Evolutionary conservation across 2,113 vertebrate species (phyloP).

Genomic region (Heterotis niloticus): DNA sequence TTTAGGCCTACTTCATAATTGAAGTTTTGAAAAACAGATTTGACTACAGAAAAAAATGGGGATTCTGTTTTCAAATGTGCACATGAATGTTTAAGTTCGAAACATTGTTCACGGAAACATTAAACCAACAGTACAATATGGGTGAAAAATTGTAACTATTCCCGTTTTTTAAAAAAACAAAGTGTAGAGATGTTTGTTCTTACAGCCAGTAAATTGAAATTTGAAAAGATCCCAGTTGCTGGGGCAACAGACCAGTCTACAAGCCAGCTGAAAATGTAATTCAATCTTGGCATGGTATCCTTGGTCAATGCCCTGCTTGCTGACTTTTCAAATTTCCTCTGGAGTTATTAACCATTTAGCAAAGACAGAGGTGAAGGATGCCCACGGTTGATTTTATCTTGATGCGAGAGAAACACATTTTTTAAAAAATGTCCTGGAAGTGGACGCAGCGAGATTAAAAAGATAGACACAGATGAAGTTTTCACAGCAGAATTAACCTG

Average conservation of each 20-base stretch:
- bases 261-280: not conserved
- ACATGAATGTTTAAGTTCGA: no score
- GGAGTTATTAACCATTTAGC: not conserved
- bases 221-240: not conserved
- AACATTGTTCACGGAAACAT: no score
- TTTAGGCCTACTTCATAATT: no score
- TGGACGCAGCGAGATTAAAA: not conserved
- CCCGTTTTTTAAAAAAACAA: no score
- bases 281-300: not conserved
- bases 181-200: not conserved
- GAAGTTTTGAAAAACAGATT: no score
- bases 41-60: no score
- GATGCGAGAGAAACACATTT: not conserved
- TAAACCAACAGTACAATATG: no score
- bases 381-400: slow-evolving; percentile 19
- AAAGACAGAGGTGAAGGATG: slow-evolving; percentile 11
- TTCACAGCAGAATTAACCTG: not conserved
- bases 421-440: not conserved
- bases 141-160: no score
- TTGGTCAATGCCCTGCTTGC: not conserved
- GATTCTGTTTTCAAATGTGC: no score
- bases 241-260: not conserved
- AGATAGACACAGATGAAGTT: not conserved
- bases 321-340: slow-evolving; percentile 24
- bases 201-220: not conserved